Percentiles rank a stretch among this genome's conserved stretches.
These are phyloP conservation scores for Alcedo atthis DNA, from an alignment of 2,797 vertebrate genomes.

Conservation along the genomic window DNA sequence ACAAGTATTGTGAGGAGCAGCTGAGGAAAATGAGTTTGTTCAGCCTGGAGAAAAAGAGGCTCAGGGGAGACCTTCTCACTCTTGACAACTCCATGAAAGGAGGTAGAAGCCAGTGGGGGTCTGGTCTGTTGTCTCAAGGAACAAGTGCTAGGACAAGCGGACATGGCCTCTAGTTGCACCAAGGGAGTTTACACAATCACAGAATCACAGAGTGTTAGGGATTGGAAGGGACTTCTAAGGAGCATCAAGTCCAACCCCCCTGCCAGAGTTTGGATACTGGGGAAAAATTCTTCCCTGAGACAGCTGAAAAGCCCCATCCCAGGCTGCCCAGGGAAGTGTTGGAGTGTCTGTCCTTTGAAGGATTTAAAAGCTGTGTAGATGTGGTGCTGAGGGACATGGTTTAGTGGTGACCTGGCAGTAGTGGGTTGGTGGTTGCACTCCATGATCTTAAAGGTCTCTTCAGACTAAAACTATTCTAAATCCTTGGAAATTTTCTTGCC, in stretches of 20 bases:
- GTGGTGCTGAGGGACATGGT: background rate
- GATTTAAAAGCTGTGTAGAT: background rate
- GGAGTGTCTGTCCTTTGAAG: background rate
- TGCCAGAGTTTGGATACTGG: background rate
- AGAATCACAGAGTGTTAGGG: too few species aligned
- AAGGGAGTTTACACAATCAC: background rate
- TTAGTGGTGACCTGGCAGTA: background rate
- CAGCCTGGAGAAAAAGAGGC: background rate
- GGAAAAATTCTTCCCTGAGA: background rate
- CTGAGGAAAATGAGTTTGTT: background rate
- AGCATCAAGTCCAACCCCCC: too few species aligned
- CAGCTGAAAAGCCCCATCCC: background rate
- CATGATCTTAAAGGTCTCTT: background rate
- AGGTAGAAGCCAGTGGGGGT: background rate
- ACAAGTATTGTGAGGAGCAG: background rate
- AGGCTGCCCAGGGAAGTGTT: background rate
- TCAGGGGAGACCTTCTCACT: background rate
- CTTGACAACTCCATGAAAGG: background rate
- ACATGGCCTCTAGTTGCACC: background rate
- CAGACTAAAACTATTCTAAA: background rate
- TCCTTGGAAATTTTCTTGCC: background rate
- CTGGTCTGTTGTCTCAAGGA: background rate
- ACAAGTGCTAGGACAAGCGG: background rate
- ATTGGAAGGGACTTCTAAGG: too few species aligned
- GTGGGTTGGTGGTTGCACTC: background rate